Conservation (phyloP, 2,113 vertebrate species). For the Ictalurus furcatus region DNA sequence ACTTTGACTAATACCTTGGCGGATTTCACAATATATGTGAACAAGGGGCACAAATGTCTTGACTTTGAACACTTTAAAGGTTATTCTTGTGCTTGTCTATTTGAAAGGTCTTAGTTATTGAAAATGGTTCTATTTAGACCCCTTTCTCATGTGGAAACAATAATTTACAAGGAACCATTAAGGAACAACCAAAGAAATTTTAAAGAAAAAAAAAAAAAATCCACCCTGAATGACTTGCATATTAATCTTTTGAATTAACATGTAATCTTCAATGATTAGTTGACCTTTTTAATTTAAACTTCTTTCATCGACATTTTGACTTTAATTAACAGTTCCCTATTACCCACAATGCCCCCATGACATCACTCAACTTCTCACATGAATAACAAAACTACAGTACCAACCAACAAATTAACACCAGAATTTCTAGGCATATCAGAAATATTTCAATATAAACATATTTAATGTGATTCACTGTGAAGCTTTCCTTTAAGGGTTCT, state of each 20-base stretch:
- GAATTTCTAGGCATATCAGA: neutral
- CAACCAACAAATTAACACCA: neutral
- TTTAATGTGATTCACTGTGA: neutral
- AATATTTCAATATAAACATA: neutral
- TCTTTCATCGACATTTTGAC: neutral
- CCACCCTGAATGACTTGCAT: neutral
- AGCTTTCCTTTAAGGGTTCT: neutral
- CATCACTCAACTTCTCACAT: neutral
- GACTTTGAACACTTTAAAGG: neutral
- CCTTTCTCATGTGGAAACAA: neutral
- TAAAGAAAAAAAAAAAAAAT: neutral
- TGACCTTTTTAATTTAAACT: neutral
- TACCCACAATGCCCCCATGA: neutral
- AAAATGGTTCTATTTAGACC: neutral
- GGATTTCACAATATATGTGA: neutral
- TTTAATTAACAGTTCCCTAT: neutral
- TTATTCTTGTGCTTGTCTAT: neutral
- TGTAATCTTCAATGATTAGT: neutral
- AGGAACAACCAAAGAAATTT: neutral
- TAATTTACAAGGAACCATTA: neutral
- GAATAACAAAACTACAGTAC: neutral
- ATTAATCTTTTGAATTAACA: neutral
- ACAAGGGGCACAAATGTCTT: neutral
- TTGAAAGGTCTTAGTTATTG: neutral
- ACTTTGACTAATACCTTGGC: slow-evolving; percentile 24